Base-by-base conservation (phyloP, 2,797 vertebrate genomes). In the Ispidina lecontei region DNA sequence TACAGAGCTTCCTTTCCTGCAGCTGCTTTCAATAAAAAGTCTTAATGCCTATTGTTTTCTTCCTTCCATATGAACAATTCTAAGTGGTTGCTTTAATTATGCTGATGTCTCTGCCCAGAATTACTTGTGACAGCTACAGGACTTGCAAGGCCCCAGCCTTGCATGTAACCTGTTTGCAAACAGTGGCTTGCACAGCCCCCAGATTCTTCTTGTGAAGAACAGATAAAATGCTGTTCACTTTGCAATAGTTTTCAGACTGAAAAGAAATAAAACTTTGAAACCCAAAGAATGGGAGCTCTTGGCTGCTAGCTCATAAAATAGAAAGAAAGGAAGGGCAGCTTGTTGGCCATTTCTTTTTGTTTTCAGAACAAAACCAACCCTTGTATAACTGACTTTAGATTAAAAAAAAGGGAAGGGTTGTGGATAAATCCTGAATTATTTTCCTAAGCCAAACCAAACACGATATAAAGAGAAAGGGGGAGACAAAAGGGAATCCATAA, bases 31-130 rank as follows among this genome's bases (percentile, higher is more conserved):
- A 91, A 91, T 96, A 94, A 87, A 73, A 79, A 83, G 13, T 47
- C 80, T 94, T 86, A 89, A 72, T 95, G 94, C n/a, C 84, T 91
- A 93, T 94, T 96, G 95, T 96, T 93, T 65, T 79, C 22, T 74
- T 82, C 55, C 70, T 80, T 60, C 67, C 59, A 71, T 76, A 59
- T 59, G 90, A 94, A 92, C 65, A 93, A 79, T 89, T 91, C 74
- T 55, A 87, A 96, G 75, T 54, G 65, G 72, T 63, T 93, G 69
- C 81, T 94, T 87, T 75, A 89, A 94, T 93, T 92, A 85, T 77
- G 62, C 26, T 63, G 0, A 80, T 25, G 41, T 85, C 58, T 91
- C 54, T 83, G 88, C 35, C 39, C 65, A 69, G 62, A 88, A 94
- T 94, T 72, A 67, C 47, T 84, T 89, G 63, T 91, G 91, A 89